These are phyloP conservation scores for Nymphicus hollandicus DNA, from an alignment of 2,113 vertebrate species.

Conservation along the genomic window DNA sequence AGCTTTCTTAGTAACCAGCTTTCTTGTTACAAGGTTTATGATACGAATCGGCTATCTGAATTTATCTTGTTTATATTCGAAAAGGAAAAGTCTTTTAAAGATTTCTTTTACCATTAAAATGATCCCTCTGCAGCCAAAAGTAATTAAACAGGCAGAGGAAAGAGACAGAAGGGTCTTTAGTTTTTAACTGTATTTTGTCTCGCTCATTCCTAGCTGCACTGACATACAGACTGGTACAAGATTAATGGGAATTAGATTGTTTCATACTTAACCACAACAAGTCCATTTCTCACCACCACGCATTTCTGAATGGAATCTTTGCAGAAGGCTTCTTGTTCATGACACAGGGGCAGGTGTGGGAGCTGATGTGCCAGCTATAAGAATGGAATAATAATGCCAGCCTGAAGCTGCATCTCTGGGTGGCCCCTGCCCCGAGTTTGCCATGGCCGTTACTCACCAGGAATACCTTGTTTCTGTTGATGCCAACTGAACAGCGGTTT, in stretches of 20 bases:
- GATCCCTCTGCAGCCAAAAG: neutral
- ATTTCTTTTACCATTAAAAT: neutral
- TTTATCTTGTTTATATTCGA: neutral
- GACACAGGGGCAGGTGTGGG: neutral
- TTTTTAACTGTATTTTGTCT: neutral
- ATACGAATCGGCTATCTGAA: neutral
- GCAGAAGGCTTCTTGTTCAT: neutral
- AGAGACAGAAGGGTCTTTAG: neutral
- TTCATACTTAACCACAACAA: neutral
- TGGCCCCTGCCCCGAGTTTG: neutral
- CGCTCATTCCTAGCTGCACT: neutral
- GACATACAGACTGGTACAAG: neutral
- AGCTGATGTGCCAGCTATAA: neutral
- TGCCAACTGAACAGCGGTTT: neutral
- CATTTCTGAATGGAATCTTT: neutral
- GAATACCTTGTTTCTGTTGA: neutral
- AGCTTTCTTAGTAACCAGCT: neutral
- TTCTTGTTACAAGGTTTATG: neutral
- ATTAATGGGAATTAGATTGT: neutral
- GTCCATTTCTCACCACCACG: neutral
- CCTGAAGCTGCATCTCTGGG: neutral
- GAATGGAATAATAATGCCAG: neutral
- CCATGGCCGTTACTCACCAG: neutral
- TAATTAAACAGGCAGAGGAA: neutral
- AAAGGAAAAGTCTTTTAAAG: neutral